Conservation (phyloP, 2,113 vertebrate genomes). For the Rhinogobius similis region DNA sequence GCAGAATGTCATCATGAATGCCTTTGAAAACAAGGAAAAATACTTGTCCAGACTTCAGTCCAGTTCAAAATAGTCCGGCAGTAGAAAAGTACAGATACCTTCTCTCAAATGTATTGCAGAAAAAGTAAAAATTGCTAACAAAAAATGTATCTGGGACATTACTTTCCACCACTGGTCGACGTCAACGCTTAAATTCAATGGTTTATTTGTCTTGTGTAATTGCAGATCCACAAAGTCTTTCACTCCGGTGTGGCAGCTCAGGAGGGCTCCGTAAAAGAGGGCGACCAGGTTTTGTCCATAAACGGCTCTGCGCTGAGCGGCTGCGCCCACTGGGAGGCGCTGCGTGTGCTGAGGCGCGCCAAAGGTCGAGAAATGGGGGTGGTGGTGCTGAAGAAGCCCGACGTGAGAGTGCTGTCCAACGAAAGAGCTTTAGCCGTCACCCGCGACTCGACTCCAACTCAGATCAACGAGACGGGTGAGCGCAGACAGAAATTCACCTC, state of each 20-base stretch:
- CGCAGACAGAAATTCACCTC: neutral
- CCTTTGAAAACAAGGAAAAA: no score
- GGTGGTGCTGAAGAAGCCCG: slow-evolving; percentile 74
- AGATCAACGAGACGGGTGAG: slow-evolving; percentile 46
- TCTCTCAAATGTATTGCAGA: no score
- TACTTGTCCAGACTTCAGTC: no score
- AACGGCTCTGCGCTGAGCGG: slow-evolving; percentile 73
- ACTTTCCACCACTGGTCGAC: no score
- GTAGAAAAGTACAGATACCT: no score
- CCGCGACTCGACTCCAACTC: slow-evolving; percentile 16
- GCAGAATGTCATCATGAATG: no score
- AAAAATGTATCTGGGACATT: no score
- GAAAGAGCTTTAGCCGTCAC: neutral
- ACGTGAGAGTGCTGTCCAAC: neutral
- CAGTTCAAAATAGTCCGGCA: no score
- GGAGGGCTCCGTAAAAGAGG: slow-evolving; percentile 75
- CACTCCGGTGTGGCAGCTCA: slow-evolving; percentile 72
- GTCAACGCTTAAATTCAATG: no score
- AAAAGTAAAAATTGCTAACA: no score
- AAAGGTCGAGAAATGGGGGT: slow-evolving; percentile 69
- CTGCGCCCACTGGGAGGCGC: slow-evolving; percentile 73
- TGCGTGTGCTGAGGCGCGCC: slow-evolving; percentile 68
- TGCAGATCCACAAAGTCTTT: slow-evolving; percentile 79
- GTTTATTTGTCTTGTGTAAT: slow-evolving; percentile 1
- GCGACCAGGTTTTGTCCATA: slow-evolving; percentile 78